A percentile compares a stretch with the other conserved stretches of the same genome.
phyloP scores from a whole-genome alignment of 2,113 vertebrate genomes.

The Odocoileus hemionus region DNA sequence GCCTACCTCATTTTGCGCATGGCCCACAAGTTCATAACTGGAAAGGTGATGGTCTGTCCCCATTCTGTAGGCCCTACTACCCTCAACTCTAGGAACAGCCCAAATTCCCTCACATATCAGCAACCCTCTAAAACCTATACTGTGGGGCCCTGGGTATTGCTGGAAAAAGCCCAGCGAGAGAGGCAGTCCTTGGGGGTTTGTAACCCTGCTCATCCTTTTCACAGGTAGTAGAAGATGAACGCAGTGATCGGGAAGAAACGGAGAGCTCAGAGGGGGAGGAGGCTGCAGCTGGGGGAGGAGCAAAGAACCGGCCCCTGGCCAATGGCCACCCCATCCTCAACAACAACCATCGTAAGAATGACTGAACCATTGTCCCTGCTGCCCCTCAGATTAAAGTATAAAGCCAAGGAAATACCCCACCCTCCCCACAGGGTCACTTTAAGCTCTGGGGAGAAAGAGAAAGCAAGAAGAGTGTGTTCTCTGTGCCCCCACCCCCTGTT shows the following conservation, averaged over 20 bases:
- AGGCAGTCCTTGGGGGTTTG: background rate
- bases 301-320: slow-evolving; percentile 84
- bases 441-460: slow-evolving; percentile 9
- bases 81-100: background rate
- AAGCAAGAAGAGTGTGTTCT: background rate
- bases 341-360: slow-evolving; percentile 90
- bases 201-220: background rate
- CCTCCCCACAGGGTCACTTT: background rate
- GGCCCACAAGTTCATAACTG: slow-evolving; percentile 93
- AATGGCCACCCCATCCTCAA: slow-evolving; percentile 88
- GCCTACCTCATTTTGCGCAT: slow-evolving; percentile 93
- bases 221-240: slow-evolving; percentile 88
- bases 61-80: background rate
- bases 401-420: slow-evolving; percentile 54
- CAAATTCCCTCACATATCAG: background rate
- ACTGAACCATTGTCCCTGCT: slow-evolving; percentile 71
- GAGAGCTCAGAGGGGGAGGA: slow-evolving; percentile 89
- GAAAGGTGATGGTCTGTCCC: slow-evolving; percentile 79
- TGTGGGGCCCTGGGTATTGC: background rate
- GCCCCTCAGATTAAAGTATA: background rate
- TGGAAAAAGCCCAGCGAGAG: background rate
- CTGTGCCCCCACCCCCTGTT: background rate
- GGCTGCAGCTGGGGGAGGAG: slow-evolving; percentile 50
- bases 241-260: slow-evolving; percentile 93
- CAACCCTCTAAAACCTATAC: background rate